These are phyloP conservation scores for Drosophila meridionalis DNA, from an alignment of 2,888 invertebrate species.

Conservation along the genomic window DNA sequence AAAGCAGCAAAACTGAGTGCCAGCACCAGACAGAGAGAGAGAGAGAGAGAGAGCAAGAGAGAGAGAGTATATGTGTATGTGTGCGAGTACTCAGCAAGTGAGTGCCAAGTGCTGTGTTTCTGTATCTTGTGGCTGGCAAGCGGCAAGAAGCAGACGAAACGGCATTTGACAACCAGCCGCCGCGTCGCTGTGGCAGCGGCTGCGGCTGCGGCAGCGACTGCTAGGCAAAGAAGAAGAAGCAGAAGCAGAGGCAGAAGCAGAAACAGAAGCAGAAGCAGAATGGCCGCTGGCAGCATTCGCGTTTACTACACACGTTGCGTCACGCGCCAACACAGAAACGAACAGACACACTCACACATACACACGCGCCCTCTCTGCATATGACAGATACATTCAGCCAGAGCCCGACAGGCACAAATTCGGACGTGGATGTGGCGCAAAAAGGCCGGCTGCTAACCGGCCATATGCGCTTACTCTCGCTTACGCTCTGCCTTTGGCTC, in stretches of 20 bases:
- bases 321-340: conserved; percentile 56
- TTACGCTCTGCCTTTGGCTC: conserved; percentile 6
- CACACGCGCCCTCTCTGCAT: conserved; percentile 36
- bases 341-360: conserved; percentile 18
- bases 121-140: conserved; percentile 64
- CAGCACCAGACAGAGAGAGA: background rate
- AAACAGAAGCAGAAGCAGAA: conserved; percentile 45
- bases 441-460: conserved; percentile 68
- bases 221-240: background rate
- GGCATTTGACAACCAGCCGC: conserved; percentile 18
- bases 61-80: conserved; percentile 18
- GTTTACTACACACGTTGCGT: conserved; percentile 67
- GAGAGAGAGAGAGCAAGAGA: conserved; percentile 1
- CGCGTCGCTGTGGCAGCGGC: conserved; percentile 5
- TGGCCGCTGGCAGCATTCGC: conserved; percentile 46
- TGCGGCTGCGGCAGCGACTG: conserved; percentile 3
- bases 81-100: conserved; percentile 6
- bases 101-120: conserved; percentile 47
- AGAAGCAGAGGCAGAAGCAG: conserved; percentile 3
- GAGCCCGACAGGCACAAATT: conserved; percentile 36
- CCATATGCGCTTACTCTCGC: conserved; percentile 16
- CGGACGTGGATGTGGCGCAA: conserved; percentile 53
- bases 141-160: conserved; percentile 63
- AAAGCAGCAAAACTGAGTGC: conserved; percentile 27
- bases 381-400: conserved; percentile 58